phyloP scores from a whole-genome alignment of 2,113 vertebrate genomes.

The Poecilia latipinna region DNA sequence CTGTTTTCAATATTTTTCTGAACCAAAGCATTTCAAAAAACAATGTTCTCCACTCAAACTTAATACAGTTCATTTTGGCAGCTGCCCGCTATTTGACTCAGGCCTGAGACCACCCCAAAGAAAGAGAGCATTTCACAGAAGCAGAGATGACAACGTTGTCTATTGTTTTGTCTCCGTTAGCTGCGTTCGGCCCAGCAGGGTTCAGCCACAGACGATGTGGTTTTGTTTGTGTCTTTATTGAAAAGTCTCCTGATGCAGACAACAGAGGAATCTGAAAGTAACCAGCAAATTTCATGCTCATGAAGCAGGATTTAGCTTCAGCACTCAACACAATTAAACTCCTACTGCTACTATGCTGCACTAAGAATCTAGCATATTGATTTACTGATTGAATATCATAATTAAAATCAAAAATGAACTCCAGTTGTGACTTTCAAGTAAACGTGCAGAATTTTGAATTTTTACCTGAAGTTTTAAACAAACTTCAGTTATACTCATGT shows the following conservation, averaged over 20 bases:
- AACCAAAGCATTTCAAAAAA: slow-evolving; percentile 29
- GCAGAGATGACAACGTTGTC: slow-evolving; percentile 40
- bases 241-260: slow-evolving; percentile 41
- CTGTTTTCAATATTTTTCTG: slow-evolving; percentile 21
- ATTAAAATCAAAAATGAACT: not conserved
- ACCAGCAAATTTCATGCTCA: slow-evolving; percentile 34
- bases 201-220: slow-evolving; percentile 36
- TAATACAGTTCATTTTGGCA: slow-evolving; percentile 29
- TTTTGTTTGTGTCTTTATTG: slow-evolving; percentile 44
- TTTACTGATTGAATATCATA: not conserved
- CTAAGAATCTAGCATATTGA: not conserved
- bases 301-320: slow-evolving; percentile 36
- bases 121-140: slow-evolving; percentile 34
- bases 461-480: too few species aligned
- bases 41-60: slow-evolving; percentile 25
- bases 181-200: slow-evolving; percentile 34
- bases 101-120: slow-evolving; percentile 20
- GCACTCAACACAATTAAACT: slow-evolving; percentile 27
- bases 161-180: slow-evolving; percentile 63
- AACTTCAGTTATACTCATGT: too few species aligned
- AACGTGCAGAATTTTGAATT: not conserved
- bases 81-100: slow-evolving; percentile 16
- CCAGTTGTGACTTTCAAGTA: not conserved
- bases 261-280: slow-evolving; percentile 44
- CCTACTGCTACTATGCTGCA: not conserved